A percentile compares a stretch with the other conserved stretches of the same genome.
Conservation (phyloP, 64 coral and sea anemone genomes). For the Actinia tenebrosa region DNA sequence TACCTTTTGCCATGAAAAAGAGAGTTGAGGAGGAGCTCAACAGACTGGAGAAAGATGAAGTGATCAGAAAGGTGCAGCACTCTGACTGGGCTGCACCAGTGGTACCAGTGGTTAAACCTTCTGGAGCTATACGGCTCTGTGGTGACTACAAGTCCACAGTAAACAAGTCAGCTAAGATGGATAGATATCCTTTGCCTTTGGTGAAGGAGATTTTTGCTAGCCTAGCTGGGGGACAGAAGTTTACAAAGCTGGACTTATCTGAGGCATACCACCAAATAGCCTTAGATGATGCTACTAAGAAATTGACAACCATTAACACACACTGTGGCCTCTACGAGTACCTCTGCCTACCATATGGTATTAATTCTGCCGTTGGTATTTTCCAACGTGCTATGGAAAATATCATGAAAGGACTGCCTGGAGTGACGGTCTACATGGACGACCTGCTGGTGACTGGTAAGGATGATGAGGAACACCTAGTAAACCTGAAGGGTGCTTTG, state of each 20-base stretch:
- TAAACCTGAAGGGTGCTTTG: background rate
- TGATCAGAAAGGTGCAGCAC: no score
- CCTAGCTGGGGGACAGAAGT: no score
- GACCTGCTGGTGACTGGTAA: constrained; percentile 20
- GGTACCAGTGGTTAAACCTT: no score
- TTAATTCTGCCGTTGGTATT: constrained; percentile 26
- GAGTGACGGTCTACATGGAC: constrained; percentile 13
- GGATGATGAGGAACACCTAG: constrained; percentile 32
- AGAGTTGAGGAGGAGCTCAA: no score
- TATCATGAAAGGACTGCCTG: constrained; percentile 26
- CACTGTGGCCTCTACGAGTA: constrained; percentile 50
- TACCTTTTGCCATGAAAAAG: no score
- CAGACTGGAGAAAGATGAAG: no score
- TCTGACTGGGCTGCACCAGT: no score
- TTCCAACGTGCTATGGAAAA: constrained; percentile 43
- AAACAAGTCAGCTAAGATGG: no score
- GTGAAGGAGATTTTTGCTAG: no score
- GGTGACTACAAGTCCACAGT: no score
- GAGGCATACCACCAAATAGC: constrained; percentile 55
- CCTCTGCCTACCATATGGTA: constrained; percentile 40
- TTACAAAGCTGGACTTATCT: constrained; percentile 40
- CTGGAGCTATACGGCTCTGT: no score
- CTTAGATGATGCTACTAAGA: constrained; percentile 36
- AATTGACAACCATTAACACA: constrained; percentile 61
- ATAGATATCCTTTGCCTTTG: no score